Percentiles rank a stretch among this genome's conserved stretches.
Evolutionary conservation across 2,888 invertebrate species (phyloP).

Genomic region (Aleiodes alternator): DNA sequence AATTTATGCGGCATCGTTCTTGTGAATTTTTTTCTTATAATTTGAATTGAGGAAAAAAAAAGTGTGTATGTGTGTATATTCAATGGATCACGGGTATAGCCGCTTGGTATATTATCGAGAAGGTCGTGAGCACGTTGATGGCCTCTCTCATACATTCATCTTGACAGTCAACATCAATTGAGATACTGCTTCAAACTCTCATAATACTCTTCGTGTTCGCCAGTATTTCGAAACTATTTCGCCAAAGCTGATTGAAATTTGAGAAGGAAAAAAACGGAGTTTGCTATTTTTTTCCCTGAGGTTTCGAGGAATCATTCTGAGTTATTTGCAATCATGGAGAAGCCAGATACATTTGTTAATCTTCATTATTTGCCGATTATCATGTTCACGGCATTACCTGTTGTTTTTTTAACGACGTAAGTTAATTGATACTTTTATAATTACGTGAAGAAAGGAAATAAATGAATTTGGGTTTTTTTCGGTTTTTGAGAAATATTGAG

Average conservation of each 20-base stretch:
- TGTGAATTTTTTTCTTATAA: too few relatives aligned
- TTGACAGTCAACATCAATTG: not conserved
- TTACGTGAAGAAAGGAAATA: not conserved
- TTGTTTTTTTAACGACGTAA: slow-evolving; percentile 65
- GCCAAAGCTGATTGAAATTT: too few relatives aligned
- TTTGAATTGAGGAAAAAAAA: not conserved
- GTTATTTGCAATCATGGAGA: slow-evolving; percentile 59
- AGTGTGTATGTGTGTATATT: not conserved
- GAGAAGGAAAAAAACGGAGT: too few relatives aligned
- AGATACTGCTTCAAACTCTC: not conserved
- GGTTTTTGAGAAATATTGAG: not conserved
- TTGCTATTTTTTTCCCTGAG: too few relatives aligned
- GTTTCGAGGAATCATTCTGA: not conserved
- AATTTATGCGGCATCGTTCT: too few relatives aligned
- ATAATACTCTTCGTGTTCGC: not conserved
- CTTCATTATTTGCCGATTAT: slow-evolving; percentile 67
- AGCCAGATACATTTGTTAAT: slow-evolving; percentile 59
- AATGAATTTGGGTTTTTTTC: not conserved
- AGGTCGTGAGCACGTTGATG: slow-evolving; percentile 15
- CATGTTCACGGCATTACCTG: slow-evolving; percentile 63
- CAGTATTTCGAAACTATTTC: too few relatives aligned
- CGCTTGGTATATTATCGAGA: not conserved
- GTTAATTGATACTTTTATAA: slow-evolving; percentile 48
- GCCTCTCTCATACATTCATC: not conserved
- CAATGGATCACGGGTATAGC: slow-evolving; percentile 10